phyloP scores from a whole-genome alignment of 2,888 invertebrate species.

The Anarsia innoxiella region DNA sequence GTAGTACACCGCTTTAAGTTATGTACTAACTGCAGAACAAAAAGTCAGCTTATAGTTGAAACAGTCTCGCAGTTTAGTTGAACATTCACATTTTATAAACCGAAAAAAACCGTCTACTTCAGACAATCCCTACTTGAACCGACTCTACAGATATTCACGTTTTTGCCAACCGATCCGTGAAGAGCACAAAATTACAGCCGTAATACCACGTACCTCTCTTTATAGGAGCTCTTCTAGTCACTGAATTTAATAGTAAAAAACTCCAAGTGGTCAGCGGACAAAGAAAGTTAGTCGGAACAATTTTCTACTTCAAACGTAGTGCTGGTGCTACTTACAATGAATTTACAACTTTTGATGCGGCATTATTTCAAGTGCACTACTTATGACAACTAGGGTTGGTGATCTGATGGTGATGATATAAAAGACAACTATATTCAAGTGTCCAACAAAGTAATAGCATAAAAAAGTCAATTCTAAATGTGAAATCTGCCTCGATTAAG shows the following conservation, averaged over 20 bases:
- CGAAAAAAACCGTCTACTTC: conserved; percentile 23
- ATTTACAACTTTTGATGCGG: conserved; percentile 20
- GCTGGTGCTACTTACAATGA: conserved; percentile 32
- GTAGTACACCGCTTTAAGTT: too few species aligned
- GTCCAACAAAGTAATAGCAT: too few species aligned
- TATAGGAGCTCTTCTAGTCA: conserved; percentile 22
- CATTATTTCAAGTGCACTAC: conserved; percentile 8
- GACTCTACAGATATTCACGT: conserved; percentile 31
- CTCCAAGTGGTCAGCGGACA: conserved; percentile 59
- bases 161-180: conserved; percentile 27
- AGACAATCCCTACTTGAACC: conserved; percentile 33
- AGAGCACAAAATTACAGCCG: conserved; percentile 25
- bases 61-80: too few species aligned
- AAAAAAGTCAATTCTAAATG: too few species aligned
- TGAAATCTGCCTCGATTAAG: too few species aligned
- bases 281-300: conserved; percentile 63
- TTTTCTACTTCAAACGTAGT: conserved; percentile 63
- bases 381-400: too few species aligned
- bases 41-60: too few species aligned
- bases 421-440: too few species aligned
- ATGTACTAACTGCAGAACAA: too few species aligned
- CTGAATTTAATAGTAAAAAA: conserved; percentile 62
- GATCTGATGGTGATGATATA: too few species aligned
- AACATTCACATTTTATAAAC: conserved; percentile 4
- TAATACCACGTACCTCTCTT: conserved; percentile 18